Percentiles rank a stretch among this genome's conserved stretches.
Conservation (phyloP, 2,888 invertebrate genomes). For the Dexiosoma caninum region DNA sequence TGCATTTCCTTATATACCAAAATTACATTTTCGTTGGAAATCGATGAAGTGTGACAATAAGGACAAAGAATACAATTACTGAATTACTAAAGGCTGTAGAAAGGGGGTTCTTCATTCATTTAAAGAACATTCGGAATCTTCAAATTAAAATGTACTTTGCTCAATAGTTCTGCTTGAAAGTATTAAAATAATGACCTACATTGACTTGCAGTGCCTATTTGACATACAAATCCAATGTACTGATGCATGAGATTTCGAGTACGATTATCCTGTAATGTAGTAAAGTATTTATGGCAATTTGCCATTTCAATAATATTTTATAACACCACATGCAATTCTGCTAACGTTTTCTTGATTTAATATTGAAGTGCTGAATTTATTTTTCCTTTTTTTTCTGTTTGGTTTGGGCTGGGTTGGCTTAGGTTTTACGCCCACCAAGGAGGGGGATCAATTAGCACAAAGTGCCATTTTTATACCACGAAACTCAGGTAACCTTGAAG, state of each 20-base stretch:
- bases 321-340: conserved; percentile 31
- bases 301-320: conserved; percentile 57
- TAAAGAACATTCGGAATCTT: too few species aligned
- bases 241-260: conserved; percentile 15
- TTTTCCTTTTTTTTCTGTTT: background rate
- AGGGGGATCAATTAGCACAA: too few species aligned
- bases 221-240: background rate
- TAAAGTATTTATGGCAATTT: conserved; percentile 58
- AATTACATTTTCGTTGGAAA: conserved; percentile 24
- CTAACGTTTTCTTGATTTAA: conserved; percentile 32
- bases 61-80: background rate
- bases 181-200: conserved; percentile 44
- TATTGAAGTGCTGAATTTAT: conserved; percentile 1
- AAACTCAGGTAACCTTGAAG: too few species aligned
- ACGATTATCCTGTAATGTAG: conserved; percentile 7
- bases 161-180: conserved; percentile 14
- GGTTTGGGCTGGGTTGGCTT: too few species aligned
- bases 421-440: too few species aligned
- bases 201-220: conserved; percentile 22
- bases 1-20: background rate
- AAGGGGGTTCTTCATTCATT: too few species aligned
- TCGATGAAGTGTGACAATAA: conserved; percentile 36
- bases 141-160: conserved; percentile 24
- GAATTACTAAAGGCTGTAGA: too few species aligned
- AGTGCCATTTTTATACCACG: too few species aligned